Evolutionary conservation across 2,113 vertebrate species (phyloP).

Genomic region (Sylvilagus bachmani): DNA sequence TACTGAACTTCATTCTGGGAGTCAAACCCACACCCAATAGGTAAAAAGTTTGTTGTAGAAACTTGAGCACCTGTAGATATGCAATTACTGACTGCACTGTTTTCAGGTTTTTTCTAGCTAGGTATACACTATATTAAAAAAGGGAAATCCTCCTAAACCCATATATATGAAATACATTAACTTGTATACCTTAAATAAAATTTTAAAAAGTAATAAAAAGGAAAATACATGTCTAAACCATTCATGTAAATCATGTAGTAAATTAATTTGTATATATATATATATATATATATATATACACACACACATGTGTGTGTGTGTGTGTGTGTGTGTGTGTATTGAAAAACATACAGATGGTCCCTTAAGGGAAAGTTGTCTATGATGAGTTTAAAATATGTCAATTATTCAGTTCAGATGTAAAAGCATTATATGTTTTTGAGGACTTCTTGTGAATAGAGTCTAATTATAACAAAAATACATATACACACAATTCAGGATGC

Average conservation of each 20-base stretch:
- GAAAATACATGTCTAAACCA: background rate
- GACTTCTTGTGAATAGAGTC: background rate
- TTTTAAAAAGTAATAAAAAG: too few species aligned
- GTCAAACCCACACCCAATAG: background rate
- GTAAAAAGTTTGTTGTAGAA: background rate
- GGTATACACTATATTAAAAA: background rate
- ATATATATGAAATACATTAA: too few species aligned
- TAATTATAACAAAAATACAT: background rate
- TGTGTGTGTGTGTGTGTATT: too few species aligned
- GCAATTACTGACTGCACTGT: background rate
- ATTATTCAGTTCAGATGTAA: background rate
- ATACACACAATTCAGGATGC: background rate
- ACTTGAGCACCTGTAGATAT: background rate
- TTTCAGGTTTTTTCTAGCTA: background rate
- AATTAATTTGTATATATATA: background rate
- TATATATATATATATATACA: too few species aligned
- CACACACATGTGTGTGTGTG: too few species aligned
- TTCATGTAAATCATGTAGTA: background rate
- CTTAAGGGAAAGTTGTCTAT: background rate
- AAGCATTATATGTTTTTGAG: background rate
- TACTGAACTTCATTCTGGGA: background rate
- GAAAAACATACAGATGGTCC: background rate
- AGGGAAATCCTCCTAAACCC: background rate
- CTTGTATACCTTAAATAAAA: too few species aligned
- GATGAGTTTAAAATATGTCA: background rate